Base-by-base conservation (phyloP, 2,888 invertebrate genomes). In the Heliconius cydno region DNA sequence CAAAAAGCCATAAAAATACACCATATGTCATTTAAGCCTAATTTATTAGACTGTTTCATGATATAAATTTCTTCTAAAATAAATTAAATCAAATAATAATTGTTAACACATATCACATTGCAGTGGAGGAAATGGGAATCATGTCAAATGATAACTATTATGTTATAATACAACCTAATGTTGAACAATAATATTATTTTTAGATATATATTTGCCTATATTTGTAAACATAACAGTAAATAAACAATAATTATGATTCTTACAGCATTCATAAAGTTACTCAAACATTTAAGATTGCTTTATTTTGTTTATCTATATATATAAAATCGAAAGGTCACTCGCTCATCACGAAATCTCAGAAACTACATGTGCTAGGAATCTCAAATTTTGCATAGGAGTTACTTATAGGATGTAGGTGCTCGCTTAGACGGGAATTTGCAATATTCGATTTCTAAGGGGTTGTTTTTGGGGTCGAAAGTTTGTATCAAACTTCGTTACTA, bases 71-170 rank as follows among this genome's bases (percentile, higher is more conserved):
- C 65, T 2, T 13, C 12, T 2, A 65, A 15, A 65, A 65, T 28
- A 25, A 28, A 25, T 63, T 65, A 65, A 28, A 28, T 15, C 2
- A 15, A 65, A 28, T 28, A 65, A 57, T 38, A 3, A 34, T 34
- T 22, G 34, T 7, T 34, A 34, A 34, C 34, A 34, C 34, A 34
- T 73, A 73, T 73, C 73, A 60, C n/a, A 70, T 72, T 72, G 60
- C 34, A 6, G 22, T 60, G 0, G 25, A 13, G 73, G 60, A 60
- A 60, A 15, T 73, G 34, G n/a, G n/a, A 73, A 73, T 73, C n/a
- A 25, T 73, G 73, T 73, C 60, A 60, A 57, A 60, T 38, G 73
- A 73, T 73, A 73, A 73, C 10, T 13, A 15, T 72, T 28, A 72
- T 52, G 52, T 52, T 52, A 19, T 52, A 52, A 52, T 52, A 52